Base-by-base conservation (phyloP, 1,140 invertebrate genomes). In the Samia ricini region DNA sequence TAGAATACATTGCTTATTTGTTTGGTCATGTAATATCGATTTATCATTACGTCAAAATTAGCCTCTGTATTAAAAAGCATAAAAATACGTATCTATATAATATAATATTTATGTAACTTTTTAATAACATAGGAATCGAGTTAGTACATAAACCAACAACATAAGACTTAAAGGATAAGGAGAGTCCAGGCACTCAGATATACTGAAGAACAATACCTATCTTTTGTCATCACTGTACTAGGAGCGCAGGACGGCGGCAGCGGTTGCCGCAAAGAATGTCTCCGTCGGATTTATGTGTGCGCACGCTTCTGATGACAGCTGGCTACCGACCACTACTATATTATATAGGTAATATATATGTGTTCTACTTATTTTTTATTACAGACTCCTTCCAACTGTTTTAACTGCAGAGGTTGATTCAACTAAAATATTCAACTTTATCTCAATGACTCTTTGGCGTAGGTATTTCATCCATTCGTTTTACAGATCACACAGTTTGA, bases 241-340 rank as follows among this genome's bases (percentile, higher is more conserved):
- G 76, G 70, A 74, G 74, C 68, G 69, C 72, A 76, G 63, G 71
- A 60, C 66, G 68, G 60, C 69, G 71, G 68, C 66, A 73, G 75
- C 83, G 75, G 78, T 69, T 66, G 71, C 70, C 69, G 76, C 79
- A 85, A 85, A 85, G 81, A 85, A 85, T 85, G 79, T 83, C 76
- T 75, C 70, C 69, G 60, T 56, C 42, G 72, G 71, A 83, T 85
- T 85, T 82, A 85, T 85, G 78, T 74, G 78, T 61, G 69, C 69
- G 77, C 76, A 65, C 68, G 69, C 65, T 69, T 60, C 58, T 71
- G 73, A 74, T 83, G 81, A 83, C 78, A 79, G 72, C 70, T 61
- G 66, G 23, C 54, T 65, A 66, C 63, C 71, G 74, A 75, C 79
- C 74, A 81, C 79, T 74, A 74, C 77, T 78, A 75, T 79, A 81